Conservation (phyloP, 2,888 invertebrate genomes). For the Drosophila hamatofila region DNA sequence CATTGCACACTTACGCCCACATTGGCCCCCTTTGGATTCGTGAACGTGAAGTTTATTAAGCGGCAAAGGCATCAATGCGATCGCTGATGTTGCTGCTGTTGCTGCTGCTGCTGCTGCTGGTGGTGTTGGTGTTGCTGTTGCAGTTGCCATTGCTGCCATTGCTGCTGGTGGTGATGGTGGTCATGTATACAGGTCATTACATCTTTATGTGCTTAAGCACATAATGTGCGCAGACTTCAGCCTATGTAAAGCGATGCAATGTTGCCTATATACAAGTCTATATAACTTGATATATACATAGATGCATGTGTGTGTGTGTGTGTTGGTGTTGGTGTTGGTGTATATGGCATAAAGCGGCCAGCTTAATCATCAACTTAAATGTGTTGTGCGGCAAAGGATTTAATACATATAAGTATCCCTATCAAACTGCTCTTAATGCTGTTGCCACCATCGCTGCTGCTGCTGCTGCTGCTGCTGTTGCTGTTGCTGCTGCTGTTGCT, state of each 20-base stretch:
- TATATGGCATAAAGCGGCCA: slow-evolving; percentile 28
- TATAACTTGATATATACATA: not conserved
- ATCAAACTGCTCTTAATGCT: slow-evolving; percentile 44
- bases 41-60: slow-evolving; percentile 69
- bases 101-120: not conserved
- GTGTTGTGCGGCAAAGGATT: slow-evolving; percentile 76
- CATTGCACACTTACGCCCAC: slow-evolving; percentile 34
- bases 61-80: slow-evolving; percentile 46
- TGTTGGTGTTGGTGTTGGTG: not conserved
- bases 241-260: slow-evolving; percentile 11
- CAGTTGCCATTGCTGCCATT: slow-evolving; percentile 18
- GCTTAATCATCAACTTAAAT: slow-evolving; percentile 82
- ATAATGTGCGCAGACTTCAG: slow-evolving; percentile 57
- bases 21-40: slow-evolving; percentile 29
- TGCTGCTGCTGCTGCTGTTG: not conserved
- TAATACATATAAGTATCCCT: slow-evolving; percentile 47
- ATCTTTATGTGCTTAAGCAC: slow-evolving; percentile 75
- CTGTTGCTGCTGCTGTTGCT: slow-evolving; percentile 8
- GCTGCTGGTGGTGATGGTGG: slow-evolving; percentile 25
- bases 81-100: slow-evolving; percentile 12
- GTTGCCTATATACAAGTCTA: not conserved
- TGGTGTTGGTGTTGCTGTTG: slow-evolving; percentile 8
- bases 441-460: slow-evolving; percentile 6
- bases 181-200: slow-evolving; percentile 73
- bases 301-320: not conserved